These are phyloP conservation scores for Xylota sylvarum DNA, from an alignment of 2,888 invertebrate genomes.

Conservation along the genomic window DNA sequence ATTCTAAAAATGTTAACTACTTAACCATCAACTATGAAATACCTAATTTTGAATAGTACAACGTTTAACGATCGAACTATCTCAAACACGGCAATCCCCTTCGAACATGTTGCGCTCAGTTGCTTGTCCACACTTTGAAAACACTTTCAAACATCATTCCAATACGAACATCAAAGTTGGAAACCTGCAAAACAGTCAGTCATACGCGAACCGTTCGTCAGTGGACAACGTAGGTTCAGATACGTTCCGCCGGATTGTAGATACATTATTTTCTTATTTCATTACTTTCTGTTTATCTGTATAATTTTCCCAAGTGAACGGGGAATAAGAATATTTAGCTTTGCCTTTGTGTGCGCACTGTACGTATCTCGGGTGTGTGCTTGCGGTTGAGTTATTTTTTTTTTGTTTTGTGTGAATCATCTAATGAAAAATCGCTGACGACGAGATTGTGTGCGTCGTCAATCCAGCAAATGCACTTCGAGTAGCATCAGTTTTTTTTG, in stretches of 20 bases:
- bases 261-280: constrained; percentile 12
- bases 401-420: constrained; percentile 60
- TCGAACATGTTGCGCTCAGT: constrained; percentile 4
- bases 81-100: background rate
- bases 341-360: constrained; percentile 21
- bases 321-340: constrained; percentile 2
- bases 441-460: constrained; percentile 19
- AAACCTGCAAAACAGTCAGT: constrained; percentile 55
- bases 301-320: constrained; percentile 47
- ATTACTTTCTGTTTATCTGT: constrained; percentile 40
- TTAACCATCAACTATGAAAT: background rate
- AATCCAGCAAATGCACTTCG: constrained; percentile 31
- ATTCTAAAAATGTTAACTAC: background rate
- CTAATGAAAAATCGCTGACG: constrained; percentile 60
- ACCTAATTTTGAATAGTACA: background rate
- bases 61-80: constrained; percentile 5
- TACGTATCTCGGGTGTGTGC: constrained; percentile 59
- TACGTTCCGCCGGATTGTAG: constrained; percentile 26
- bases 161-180: constrained; percentile 1
- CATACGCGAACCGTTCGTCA: constrained; percentile 59
- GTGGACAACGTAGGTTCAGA: constrained; percentile 9
- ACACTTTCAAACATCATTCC: background rate
- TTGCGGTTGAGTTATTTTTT: constrained; percentile 34
- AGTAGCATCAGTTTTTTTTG: constrained; percentile 1
- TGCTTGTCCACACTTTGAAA: background rate